A percentile compares a stretch with the other conserved stretches of the same genome.
These are phyloP conservation scores for Hydrophis major DNA, from an alignment of 2,797 vertebrate species.

Conservation along the genomic window DNA sequence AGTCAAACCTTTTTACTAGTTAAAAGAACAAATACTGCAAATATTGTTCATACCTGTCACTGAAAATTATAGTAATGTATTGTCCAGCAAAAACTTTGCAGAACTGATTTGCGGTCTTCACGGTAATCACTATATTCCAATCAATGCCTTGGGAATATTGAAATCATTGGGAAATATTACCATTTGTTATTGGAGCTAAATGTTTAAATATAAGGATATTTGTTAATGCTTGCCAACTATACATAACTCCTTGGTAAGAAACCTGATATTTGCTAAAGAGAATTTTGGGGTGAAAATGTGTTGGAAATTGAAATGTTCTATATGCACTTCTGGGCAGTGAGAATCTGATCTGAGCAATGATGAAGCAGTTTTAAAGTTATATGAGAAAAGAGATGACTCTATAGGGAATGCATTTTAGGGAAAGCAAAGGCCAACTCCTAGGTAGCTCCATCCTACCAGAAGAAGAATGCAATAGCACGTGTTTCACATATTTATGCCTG, in stretches of 20 bases:
- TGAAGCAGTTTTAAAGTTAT: neutral
- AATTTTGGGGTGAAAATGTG: neutral
- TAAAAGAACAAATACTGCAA: neutral
- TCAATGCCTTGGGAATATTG: neutral
- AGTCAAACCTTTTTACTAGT: neutral
- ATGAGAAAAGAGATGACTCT: neutral
- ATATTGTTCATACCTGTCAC: neutral
- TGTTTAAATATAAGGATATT: neutral
- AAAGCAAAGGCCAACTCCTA: neutral
- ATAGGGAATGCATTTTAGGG: neutral
- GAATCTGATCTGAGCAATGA: neutral
- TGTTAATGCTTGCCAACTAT: neutral
- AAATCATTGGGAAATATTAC: neutral
- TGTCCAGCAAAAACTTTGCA: neutral
- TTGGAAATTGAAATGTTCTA: neutral
- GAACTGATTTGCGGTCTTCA: neutral
- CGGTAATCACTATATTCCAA: neutral
- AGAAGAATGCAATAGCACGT: neutral
- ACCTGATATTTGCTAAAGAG: neutral
- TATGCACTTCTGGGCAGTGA: neutral
- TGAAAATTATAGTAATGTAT: neutral
- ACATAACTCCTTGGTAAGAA: neutral
- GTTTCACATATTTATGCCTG: neutral
- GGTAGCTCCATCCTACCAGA: neutral
- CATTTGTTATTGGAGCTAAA: neutral